Evolutionary conservation across 2,797 vertebrate species (phyloP).

Genomic region (Scyliorhinus canicula): DNA sequence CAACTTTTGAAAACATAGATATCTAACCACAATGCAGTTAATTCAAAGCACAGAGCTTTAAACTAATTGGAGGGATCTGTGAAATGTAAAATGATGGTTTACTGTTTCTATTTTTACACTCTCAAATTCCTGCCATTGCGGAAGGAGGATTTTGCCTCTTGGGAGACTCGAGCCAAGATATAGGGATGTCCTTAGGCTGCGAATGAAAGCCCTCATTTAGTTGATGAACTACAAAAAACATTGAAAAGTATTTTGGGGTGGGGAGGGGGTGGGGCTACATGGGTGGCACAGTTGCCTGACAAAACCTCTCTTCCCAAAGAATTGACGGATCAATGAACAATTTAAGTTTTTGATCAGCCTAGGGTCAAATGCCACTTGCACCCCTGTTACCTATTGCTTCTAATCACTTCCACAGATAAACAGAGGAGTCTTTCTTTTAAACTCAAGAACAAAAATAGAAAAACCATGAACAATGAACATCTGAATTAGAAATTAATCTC

Average conservation of each 20-base stretch:
- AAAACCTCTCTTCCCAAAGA: not conserved
- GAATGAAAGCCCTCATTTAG: not conserved
- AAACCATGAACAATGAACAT: conserved; percentile 39
- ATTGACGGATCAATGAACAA: not conserved
- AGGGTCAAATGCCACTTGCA: not conserved
- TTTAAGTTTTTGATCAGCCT: not conserved
- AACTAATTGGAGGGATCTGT: not conserved
- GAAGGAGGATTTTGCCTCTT: not conserved
- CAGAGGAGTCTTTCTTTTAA: not conserved
- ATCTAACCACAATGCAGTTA: not conserved
- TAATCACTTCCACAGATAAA: not conserved
- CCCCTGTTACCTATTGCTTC: not conserved
- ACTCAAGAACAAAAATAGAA: conserved; percentile 28
- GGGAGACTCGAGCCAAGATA: not conserved
- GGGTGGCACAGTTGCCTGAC: not conserved
- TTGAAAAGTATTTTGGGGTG: not conserved
- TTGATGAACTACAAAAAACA: not conserved
- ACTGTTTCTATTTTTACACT: conserved; percentile 3
- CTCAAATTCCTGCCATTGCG: conserved; percentile 7
- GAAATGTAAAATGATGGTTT: not conserved
- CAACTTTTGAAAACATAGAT: not conserved
- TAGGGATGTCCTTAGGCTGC: conserved; percentile 19
- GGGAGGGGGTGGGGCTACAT: not conserved
- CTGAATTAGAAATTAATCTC: conserved; percentile 38
- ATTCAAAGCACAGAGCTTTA: not conserved